These are phyloP conservation scores for Notoglanidium macrostoma DNA, from an alignment of 2,797 vertebrate genomes.

Conservation along the genomic window DNA sequence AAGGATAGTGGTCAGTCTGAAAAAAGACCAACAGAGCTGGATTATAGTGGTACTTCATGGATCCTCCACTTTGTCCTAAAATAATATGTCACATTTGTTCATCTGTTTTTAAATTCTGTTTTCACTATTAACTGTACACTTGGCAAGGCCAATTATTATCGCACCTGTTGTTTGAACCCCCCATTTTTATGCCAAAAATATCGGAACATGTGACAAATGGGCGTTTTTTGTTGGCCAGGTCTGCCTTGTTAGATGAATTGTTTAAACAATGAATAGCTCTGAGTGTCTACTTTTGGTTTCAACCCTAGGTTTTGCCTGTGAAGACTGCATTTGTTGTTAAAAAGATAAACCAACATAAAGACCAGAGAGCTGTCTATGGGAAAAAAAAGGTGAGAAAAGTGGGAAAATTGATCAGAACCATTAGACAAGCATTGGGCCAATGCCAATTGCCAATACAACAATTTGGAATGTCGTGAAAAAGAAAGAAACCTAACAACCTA, in stretches of 20 bases:
- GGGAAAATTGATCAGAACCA: background rate
- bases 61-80: constrained; percentile 7
- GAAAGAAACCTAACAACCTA: background rate
- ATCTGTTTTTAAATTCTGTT: background rate
- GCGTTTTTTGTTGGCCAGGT: background rate
- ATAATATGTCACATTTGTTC: background rate
- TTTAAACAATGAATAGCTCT: too few species aligned
- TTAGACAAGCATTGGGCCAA: background rate
- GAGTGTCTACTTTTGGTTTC: too few species aligned
- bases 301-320: too few species aligned
- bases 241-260: too few species aligned
- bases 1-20: constrained; percentile 14
- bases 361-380: too few species aligned
- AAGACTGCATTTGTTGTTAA: too few species aligned
- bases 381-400: background rate
- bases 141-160: background rate
- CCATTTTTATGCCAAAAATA: background rate
- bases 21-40: constrained; percentile 6
- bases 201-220: background rate
- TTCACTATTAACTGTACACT: background rate
- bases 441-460: background rate
- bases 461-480: background rate
- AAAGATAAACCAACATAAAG: too few species aligned
- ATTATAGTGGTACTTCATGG: constrained; percentile 9
- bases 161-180: background rate